Base-by-base conservation (phyloP, 2,113 vertebrate species). In the Neotoma lepida region DNA sequence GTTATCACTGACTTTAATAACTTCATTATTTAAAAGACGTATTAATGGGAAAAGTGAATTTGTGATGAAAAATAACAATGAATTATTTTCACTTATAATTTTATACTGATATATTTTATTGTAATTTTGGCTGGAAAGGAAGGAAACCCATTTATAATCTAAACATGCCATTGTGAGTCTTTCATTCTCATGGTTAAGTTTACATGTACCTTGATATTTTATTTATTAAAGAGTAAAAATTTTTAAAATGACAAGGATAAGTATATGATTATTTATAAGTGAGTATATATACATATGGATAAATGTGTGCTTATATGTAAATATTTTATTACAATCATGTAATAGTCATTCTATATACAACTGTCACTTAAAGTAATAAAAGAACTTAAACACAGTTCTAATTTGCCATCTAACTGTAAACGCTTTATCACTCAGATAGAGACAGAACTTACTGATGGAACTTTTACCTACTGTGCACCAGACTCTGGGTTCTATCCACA, bases 1-100 rank as follows among this genome's bases (percentile, higher is more conserved):
- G n/a, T 73, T 9, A 41, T 41, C n/a, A 71, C 8, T 41, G 8
- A 30, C 9, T 84, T 51, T 26, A 64, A 63, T 13, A 74, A 73
- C 6, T 49, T 3, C 24, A n/a, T 71, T 94, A 26, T 89, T 95
- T 88, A 30, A 54, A 88, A 4, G 9, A 18, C 28, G 54, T 44
- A 39, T 12, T 78, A 6, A 89, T 78, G 33, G 18, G 7, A 68
- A 77, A 63, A 87, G 7, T 17, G 30, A 86, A 49, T 26, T 70
- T 24, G 87, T 71, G 7, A 2, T 49, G 5, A 81, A 88, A 78
- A 74, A 8, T 70, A 61, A 80, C 77, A 73, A 18, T 73, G 46
- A 84, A 82, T 86, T 51, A 64, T 94, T 80, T 68, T 46, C 39
- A 46, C n/a, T 90, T 92, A 28, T 51, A 71, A 58, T 90, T 91